These are phyloP conservation scores for Sesia apiformis DNA, from an alignment of 2,888 invertebrate genomes.

Conservation along the genomic window DNA sequence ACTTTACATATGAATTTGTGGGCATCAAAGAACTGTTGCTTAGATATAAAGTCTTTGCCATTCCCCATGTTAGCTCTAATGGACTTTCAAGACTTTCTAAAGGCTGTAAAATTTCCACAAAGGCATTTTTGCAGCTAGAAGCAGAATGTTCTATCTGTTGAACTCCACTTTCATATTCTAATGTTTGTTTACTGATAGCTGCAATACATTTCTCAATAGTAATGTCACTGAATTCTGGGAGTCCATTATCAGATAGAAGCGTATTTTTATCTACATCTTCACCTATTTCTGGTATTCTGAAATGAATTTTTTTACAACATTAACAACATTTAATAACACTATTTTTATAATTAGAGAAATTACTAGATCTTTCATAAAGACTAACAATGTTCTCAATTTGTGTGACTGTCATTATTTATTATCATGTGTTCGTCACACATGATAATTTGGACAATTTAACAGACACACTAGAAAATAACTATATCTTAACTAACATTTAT, in stretches of 20 bases:
- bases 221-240: conserved; percentile 87
- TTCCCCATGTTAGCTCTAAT: conserved; percentile 89
- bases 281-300: conserved; percentile 86
- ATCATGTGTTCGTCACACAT: too few relatives aligned
- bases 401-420: too few relatives aligned
- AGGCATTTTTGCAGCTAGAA: conserved; percentile 72
- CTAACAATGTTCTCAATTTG: too few relatives aligned
- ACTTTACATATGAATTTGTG: conserved; percentile 82
- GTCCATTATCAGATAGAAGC: conserved; percentile 80
- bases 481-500: too few relatives aligned
- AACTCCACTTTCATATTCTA: conserved; percentile 86
- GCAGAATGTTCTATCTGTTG: conserved; percentile 76
- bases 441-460: too few relatives aligned
- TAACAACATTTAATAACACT: neutral
- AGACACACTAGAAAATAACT: too few relatives aligned
- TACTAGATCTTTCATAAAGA: neutral
- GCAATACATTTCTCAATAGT: conserved; percentile 89
- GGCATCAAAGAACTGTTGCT: conserved; percentile 88
- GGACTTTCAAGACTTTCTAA: conserved; percentile 83
- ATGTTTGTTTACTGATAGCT: conserved; percentile 86
- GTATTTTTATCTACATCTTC: conserved; percentile 87
- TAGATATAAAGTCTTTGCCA: conserved; percentile 87
- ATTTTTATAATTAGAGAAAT: too few relatives aligned
- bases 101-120: conserved; percentile 81
- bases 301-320: conserved; percentile 13